Conservation (phyloP, 2,797 vertebrate species). For the Labroides dimidiatus region DNA sequence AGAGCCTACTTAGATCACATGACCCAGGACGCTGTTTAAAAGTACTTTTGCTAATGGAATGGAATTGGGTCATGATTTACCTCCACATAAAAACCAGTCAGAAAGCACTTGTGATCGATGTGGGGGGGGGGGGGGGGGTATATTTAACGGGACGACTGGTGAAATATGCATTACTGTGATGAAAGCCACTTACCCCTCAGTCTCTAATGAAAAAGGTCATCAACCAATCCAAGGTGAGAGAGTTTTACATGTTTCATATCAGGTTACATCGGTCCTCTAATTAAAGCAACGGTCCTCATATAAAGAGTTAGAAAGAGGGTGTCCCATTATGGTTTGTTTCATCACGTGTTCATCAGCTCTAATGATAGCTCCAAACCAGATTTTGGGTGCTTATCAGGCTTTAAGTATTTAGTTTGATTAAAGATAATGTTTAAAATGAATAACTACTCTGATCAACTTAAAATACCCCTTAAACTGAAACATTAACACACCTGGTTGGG, state of each 20-base stretch:
- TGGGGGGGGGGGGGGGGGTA: constrained; percentile 66
- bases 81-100: constrained; percentile 72
- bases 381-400: too few species aligned
- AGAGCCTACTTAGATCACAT: constrained; percentile 67
- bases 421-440: too few species aligned
- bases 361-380: too few species aligned
- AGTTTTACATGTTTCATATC: background rate
- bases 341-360: too few species aligned
- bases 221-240: constrained; percentile 23
- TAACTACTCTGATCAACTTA: too few species aligned
- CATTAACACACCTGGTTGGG: too few species aligned
- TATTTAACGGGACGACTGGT: constrained; percentile 75
- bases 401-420: too few species aligned
- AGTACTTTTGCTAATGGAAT: constrained; percentile 81
- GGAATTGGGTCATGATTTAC: constrained; percentile 80
- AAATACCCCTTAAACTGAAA: too few species aligned
- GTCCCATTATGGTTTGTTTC: background rate
- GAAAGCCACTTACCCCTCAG: constrained; percentile 34
- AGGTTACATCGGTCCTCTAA: background rate
- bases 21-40: constrained; percentile 64
- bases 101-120: constrained; percentile 80
- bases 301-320: background rate
- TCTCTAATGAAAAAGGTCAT: constrained; percentile 33
- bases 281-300: background rate
- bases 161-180: constrained; percentile 80